Conservation (phyloP, 23 tunicate species). For the Aplidium turbinatum region DNA sequence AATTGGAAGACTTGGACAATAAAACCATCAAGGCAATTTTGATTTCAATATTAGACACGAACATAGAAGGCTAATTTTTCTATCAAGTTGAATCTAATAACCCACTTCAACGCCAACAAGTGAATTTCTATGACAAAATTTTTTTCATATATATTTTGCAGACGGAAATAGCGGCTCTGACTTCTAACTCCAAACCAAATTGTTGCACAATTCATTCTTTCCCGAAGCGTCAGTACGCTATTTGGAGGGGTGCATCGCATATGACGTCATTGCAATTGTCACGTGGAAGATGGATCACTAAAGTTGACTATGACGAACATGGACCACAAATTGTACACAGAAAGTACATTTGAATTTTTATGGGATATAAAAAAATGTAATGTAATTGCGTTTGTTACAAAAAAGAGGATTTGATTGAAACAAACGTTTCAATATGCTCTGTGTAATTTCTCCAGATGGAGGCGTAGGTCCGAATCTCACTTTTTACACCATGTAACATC, state of each 20-base stretch:
- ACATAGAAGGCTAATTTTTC: no score
- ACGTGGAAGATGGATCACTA: conserved; percentile 48
- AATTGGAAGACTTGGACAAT: no score
- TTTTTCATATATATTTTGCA: conserved; percentile 17
- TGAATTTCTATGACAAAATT: neutral
- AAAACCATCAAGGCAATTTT: no score
- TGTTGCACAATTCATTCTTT: conserved; percentile 31
- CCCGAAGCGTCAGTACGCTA: conserved; percentile 69
- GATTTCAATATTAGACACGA: no score
- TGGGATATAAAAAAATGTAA: no score
- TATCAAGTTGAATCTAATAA: neutral
- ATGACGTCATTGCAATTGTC: conserved; percentile 61
- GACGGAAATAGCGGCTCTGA: conserved; percentile 26
- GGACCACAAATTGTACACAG: conserved; percentile 58
- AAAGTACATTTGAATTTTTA: conserved; percentile 59
- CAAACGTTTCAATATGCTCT: no score
- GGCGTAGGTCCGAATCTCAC: no score
- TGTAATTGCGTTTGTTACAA: no score
- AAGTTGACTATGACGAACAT: conserved; percentile 48
- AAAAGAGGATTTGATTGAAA: no score
- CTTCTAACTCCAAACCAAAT: conserved; percentile 4
- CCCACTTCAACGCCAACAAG: neutral
- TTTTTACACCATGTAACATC: no score
- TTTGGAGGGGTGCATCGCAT: conserved; percentile 62
- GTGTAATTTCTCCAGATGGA: no score